A percentile compares a stretch with the other conserved stretches of the same genome.
Evolutionary conservation across 2,888 invertebrate genomes (phyloP).

Genomic region (Amphiduros pacificus): DNA sequence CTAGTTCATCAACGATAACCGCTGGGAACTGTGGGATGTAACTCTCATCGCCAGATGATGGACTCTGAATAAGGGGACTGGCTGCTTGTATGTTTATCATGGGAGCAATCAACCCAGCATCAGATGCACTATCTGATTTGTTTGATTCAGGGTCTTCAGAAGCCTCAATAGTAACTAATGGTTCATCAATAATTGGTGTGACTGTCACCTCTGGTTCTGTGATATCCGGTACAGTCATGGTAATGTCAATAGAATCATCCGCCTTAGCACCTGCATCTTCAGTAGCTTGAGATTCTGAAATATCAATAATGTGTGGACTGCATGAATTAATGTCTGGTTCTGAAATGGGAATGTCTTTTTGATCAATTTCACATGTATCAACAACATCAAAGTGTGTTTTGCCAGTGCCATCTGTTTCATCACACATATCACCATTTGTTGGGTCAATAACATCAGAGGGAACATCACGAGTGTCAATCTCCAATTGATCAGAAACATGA

Average conservation of each 20-base stretch:
- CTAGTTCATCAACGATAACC: slow-evolving; percentile 16
- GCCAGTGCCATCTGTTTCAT: too few species aligned
- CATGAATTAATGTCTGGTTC: too few species aligned
- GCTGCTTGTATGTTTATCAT: slow-evolving; percentile 30
- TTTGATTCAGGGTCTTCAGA: slow-evolving; percentile 2
- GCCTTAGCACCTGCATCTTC: slow-evolving; percentile 11
- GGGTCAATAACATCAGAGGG: too few species aligned
- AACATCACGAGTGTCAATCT: too few species aligned
- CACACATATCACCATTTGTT: too few species aligned
- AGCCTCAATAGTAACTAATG: slow-evolving; percentile 9
- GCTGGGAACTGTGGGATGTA: slow-evolving; percentile 9
- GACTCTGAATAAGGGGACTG: slow-evolving; percentile 32
- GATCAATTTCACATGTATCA: too few species aligned
- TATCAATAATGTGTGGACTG: slow-evolving; percentile 5
- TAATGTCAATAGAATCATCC: too few species aligned
- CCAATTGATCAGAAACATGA: too few species aligned
- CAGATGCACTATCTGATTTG: neutral
- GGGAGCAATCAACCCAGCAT: slow-evolving; percentile 17
- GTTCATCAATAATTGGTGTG: slow-evolving; percentile 6
- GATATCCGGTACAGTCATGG: neutral
- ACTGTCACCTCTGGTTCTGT: neutral
- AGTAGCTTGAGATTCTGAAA: slow-evolving; percentile 16
- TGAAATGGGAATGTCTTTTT: neutral
- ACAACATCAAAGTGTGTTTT: too few species aligned
- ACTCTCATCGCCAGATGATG: slow-evolving; percentile 20